Evolutionary conservation across 1,140 invertebrate genomes (phyloP).

Genomic region (Watersipora subatra): DNA sequence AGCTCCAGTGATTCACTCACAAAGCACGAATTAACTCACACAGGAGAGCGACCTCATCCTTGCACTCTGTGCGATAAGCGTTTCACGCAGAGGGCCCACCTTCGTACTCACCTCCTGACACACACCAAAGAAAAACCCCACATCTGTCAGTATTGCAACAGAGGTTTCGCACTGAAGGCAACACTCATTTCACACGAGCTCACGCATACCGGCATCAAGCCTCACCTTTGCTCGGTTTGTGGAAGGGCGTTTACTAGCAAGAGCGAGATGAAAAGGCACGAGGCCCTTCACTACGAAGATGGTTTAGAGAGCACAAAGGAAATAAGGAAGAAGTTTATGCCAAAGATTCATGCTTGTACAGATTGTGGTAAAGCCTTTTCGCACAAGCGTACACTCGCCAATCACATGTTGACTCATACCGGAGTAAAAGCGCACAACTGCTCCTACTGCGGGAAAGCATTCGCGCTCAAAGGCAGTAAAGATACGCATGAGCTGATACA

Average conservation of each 20-base stretch:
- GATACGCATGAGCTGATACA: constrained; percentile 60
- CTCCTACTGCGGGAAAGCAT: constrained; percentile 60
- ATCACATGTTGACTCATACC: constrained; percentile 29
- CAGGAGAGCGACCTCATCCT: constrained; percentile 34
- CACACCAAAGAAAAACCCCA: constrained; percentile 42
- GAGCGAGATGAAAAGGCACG: constrained; percentile 45
- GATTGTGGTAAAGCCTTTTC: constrained; percentile 46
- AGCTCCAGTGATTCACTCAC: constrained; percentile 34
- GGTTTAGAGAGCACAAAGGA: constrained; percentile 40
- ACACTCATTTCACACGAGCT: constrained; percentile 20
- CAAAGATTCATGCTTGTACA: constrained; percentile 50
- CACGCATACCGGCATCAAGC: constrained; percentile 10
- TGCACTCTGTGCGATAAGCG: constrained; percentile 26
- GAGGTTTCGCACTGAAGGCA: constrained; percentile 26
- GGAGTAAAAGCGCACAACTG: constrained; percentile 19
- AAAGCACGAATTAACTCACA: constrained; percentile 38
- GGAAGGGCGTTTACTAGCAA: constrained; percentile 47
- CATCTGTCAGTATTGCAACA: constrained; percentile 49
- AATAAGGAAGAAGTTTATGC: constrained; percentile 46
- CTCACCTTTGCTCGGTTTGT: constrained; percentile 43
- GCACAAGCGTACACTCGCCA: constrained; percentile 26
- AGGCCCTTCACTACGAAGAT: constrained; percentile 44
- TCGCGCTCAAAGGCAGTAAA: constrained; percentile 71
- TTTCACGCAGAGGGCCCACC: constrained; percentile 41
- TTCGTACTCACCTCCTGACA: constrained; percentile 25